Conservation (phyloP, 2,113 vertebrate genomes). For the Isurus oxyrinchus region DNA sequence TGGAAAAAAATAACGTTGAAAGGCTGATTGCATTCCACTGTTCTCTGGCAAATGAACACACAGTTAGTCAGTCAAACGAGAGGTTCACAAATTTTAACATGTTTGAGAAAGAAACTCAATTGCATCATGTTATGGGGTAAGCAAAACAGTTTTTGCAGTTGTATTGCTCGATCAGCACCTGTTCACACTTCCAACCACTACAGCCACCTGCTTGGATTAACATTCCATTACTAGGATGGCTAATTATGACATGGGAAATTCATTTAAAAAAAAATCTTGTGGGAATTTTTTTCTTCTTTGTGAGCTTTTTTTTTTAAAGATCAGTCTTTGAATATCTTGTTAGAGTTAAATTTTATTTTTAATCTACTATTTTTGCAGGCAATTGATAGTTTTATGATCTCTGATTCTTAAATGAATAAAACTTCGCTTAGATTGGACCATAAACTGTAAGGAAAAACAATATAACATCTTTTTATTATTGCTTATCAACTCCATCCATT, state of each 20-base stretch:
- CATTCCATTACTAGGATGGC: slow-evolving; percentile 67
- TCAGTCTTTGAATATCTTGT: neutral
- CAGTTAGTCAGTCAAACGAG: neutral
- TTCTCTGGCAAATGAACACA: neutral
- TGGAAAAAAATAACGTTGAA: slow-evolving; percentile 39
- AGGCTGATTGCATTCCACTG: neutral
- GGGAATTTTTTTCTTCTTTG: slow-evolving; percentile 59
- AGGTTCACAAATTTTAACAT: neutral
- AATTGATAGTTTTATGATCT: neutral
- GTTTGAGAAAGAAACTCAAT: neutral
- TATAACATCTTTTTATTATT: neutral
- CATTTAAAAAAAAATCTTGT: slow-evolving; percentile 76
- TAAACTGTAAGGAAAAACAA: neutral
- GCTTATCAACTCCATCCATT: neutral
- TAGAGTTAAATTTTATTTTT: neutral
- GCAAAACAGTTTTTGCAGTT: slow-evolving; percentile 7
- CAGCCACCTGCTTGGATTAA: slow-evolving; percentile 98
- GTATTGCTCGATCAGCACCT: slow-evolving; percentile 52
- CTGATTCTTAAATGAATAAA: neutral
- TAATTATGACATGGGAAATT: slow-evolving; percentile 98
- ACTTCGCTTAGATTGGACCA: neutral
- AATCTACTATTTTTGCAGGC: neutral
- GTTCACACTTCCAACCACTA: slow-evolving; percentile 91
- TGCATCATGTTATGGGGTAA: neutral
- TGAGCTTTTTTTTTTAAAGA: neutral